Conservation (phyloP, 2,888 invertebrate genomes). For the Leptopilina myrica region DNA sequence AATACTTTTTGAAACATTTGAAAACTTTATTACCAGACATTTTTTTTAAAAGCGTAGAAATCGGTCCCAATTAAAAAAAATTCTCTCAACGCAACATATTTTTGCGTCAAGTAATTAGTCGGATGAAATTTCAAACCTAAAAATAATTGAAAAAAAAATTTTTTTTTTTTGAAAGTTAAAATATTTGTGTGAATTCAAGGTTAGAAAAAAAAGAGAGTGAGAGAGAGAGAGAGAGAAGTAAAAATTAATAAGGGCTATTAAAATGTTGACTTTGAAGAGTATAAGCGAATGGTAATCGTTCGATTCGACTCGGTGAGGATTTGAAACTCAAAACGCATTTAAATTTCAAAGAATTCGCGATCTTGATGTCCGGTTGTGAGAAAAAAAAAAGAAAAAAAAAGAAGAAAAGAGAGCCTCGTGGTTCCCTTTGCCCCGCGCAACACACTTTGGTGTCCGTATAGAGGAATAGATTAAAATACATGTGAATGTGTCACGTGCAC, state of each 20-base stretch:
- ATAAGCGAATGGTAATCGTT: constrained; percentile 25
- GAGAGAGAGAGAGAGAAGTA: neutral
- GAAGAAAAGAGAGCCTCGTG: neutral
- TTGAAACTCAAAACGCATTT: constrained; percentile 34
- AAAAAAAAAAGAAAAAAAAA: neutral
- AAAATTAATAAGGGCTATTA: constrained; percentile 21
- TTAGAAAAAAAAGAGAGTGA: neutral
- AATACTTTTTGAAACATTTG: too few species aligned
- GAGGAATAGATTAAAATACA: constrained; percentile 36
- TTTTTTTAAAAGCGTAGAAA: too few species aligned
- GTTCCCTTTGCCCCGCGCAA: neutral
- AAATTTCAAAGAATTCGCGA: constrained; percentile 36
- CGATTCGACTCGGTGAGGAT: constrained; percentile 34
- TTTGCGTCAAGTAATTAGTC: too few species aligned
- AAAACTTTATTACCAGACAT: too few species aligned
- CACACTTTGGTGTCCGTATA: constrained; percentile 11
- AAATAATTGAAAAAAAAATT: neutral
- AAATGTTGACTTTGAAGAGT: constrained; percentile 24
- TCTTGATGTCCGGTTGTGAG: constrained; percentile 22
- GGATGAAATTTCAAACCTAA: neutral
- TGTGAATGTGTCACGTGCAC: constrained; percentile 1
- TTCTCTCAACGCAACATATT: too few species aligned
- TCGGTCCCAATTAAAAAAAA: too few species aligned
- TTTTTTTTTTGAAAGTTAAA: neutral
- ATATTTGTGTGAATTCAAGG: neutral